Conservation (phyloP, 2,113 vertebrate genomes). For the Microtus montanus region DNA sequence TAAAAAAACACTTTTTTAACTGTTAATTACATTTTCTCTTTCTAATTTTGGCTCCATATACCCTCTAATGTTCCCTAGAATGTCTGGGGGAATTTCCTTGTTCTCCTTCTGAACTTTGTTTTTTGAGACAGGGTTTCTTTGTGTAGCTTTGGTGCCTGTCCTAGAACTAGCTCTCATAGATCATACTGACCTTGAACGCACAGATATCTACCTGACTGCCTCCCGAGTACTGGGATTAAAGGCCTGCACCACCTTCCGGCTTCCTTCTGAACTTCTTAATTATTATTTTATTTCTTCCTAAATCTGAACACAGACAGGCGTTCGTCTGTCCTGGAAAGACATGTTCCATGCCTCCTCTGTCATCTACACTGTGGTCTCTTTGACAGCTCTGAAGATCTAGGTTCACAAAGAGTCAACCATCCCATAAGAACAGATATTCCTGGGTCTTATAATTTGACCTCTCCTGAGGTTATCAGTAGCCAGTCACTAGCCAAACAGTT, state of each 20-base stretch:
- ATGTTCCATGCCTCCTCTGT: background rate
- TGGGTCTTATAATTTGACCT: background rate
- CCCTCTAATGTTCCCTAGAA: background rate
- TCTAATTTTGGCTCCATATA: background rate
- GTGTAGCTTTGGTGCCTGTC: no score
- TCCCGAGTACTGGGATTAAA: no score
- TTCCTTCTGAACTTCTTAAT: background rate
- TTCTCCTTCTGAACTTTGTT: background rate
- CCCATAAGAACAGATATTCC: background rate
- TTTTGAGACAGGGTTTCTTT: no score
- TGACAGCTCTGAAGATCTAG: background rate
- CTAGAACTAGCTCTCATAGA: no score
- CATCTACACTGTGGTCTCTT: background rate
- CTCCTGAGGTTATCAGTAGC: background rate
- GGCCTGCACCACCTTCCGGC: no score
- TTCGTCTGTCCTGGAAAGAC: background rate
- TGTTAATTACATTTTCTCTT: background rate
- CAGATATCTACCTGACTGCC: no score
- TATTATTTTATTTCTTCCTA: background rate
- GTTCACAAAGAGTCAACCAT: background rate
- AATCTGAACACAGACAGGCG: background rate
- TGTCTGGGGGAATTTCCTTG: background rate
- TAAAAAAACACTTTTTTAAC: background rate
- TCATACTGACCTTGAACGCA: no score
- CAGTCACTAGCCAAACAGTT: background rate